Base-by-base conservation (phyloP, 2,888 invertebrate species). In the Archips crataeganus region DNA sequence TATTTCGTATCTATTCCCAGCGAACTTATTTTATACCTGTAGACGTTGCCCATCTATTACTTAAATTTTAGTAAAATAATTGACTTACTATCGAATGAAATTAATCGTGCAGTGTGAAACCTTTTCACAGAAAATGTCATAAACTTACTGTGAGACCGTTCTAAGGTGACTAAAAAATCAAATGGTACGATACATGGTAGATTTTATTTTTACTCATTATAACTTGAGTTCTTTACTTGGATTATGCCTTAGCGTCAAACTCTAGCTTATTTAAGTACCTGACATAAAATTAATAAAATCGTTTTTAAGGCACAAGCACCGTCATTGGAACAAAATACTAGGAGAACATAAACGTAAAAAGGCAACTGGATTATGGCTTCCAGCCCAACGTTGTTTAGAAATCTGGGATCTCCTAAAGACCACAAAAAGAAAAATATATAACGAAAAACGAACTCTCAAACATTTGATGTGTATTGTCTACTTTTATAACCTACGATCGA, bases 281-380 rank as follows among this genome's bases (percentile, higher is more conserved):
- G 5, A 2, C 1, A 49, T 49, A 49, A n/a, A 49, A 49, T n/a
- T 49, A 6, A 13, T 36, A 57, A 36, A 42, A 45, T 15, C n/a
- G 49, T 47, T 57, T 49, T 34, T 51, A 77, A 93, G 94, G 77
- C 90, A 80, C 73, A 89, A 87, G 79, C 91, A 91, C 72, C 88
- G 93, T 0, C 84, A 84, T 42, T 94, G 93, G 94, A 87, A 86
- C 65, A 88, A 91, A 84, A 91, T 93, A 75, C 60, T 92, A 8
- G 88, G 85, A 75, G 92, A 93, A 73, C 83, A 89, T 74, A 85
- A 87, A 70, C 81, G 82, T 51, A 85, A 83, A 62, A 89, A 85
- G 68, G 72, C 79, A 39, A 79, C 80, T 5, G 85, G 86, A 0
- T 77, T 92, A 1, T 94, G 93, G 93, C 80, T 94, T 9, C 84